phyloP scores from a whole-genome alignment of 2,113 vertebrate genomes.

The Colaptes auratus region DNA sequence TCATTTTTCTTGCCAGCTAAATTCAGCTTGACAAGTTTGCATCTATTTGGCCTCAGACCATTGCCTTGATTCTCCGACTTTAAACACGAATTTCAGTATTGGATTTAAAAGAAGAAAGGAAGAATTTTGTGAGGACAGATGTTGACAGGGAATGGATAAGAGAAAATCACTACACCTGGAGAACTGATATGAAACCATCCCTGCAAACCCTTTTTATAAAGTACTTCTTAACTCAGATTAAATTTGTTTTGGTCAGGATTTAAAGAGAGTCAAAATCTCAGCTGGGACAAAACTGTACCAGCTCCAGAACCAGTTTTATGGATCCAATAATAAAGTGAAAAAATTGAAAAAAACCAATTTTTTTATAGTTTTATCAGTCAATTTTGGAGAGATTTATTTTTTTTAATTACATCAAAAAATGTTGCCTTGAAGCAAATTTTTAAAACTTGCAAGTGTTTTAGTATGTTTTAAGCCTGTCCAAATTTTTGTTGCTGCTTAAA shows the following conservation, averaged over 20 bases:
- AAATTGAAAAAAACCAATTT: background rate
- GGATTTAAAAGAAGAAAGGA: background rate
- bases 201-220: background rate
- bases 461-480: background rate
- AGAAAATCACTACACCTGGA: background rate
- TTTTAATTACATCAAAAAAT: background rate
- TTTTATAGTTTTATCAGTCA: background rate
- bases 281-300: background rate
- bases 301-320: background rate
- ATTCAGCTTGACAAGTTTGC: background rate
- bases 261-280: background rate
- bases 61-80: background rate
- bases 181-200: background rate
- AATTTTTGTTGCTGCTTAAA: background rate
- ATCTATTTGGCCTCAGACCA: background rate
- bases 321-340: background rate
- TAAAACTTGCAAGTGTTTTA: background rate
- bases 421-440: background rate
- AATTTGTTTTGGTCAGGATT: background rate
- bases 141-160: background rate
- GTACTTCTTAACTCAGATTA: background rate
- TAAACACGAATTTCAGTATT: background rate
- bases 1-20: background rate
- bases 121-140: background rate
- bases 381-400: background rate